Conservation (phyloP, 2,113 vertebrate species). For the Gadus chalcogrammus region DNA sequence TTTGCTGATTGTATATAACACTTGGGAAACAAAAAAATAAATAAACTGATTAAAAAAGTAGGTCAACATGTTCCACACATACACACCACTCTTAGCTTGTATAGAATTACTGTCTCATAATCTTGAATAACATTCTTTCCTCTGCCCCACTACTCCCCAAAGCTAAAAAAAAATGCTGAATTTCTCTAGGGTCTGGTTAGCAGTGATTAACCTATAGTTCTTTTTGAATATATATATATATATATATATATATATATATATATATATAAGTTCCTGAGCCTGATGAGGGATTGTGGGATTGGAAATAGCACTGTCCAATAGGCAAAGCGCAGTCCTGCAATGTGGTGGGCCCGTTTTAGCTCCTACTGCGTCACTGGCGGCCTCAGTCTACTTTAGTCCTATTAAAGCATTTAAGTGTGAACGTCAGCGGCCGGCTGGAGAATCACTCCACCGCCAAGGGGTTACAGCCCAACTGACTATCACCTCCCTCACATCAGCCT, state of each 20-base stretch:
- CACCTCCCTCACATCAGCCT: slow-evolving; percentile 62
- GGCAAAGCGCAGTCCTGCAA: slow-evolving; percentile 69
- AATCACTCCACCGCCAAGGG: slow-evolving; percentile 64
- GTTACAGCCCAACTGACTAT: slow-evolving; percentile 48
- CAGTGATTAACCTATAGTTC: slow-evolving; percentile 48
- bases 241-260: slow-evolving; percentile 64
- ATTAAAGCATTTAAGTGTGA: slow-evolving; percentile 80
- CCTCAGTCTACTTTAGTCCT: slow-evolving; percentile 75
- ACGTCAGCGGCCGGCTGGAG: slow-evolving; percentile 70
- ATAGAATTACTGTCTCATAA: neutral
- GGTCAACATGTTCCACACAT: neutral
- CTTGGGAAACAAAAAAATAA: no score
- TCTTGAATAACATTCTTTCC: slow-evolving; percentile 14
- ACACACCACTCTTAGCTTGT: neutral
- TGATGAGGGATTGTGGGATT: slow-evolving; percentile 74
- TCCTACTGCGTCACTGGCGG: slow-evolving; percentile 71
- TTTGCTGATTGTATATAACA: no score
- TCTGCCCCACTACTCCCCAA: slow-evolving; percentile 32
- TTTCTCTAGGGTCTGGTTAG: slow-evolving; percentile 45
- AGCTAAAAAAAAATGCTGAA: slow-evolving; percentile 8
- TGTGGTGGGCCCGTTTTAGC: slow-evolving; percentile 74
- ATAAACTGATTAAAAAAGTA: neutral
- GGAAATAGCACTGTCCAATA: slow-evolving; percentile 77
- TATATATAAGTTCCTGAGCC: slow-evolving; percentile 73
- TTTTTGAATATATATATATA: slow-evolving; percentile 57